Evolutionary conservation across 2,797 vertebrate species (phyloP), one percentile per base, ranked within the genome.

Genomic region (Sarcoramphus papa): DNA sequence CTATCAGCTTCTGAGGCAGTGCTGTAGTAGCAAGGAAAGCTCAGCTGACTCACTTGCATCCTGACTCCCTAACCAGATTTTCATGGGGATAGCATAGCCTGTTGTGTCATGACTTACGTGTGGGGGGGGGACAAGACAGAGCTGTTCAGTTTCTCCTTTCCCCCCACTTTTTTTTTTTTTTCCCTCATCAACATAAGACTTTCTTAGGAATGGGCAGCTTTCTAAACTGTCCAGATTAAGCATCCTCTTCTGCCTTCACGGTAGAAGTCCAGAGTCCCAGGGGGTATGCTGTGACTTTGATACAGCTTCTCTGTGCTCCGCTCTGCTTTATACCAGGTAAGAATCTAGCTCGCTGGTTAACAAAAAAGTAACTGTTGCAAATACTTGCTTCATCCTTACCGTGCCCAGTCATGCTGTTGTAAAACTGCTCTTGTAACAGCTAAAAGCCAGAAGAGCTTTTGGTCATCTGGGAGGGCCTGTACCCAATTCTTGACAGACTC

Each of bases 151-250:
- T 69, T 76, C 41, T 69, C 17, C 25, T 47, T 2, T 7, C 10
- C 16, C 27, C 8, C 12, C 1, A 6, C 13, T 3, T 6, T 22
- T 9, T 27, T 22, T 9, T 27, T 4, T 10, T 41, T 51, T 12
- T 10, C 37, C 37, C 37, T 11, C 12, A 28, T 64, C 1, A 3
- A 17, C 35, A 47, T 31, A 35, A 74, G 53, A 14, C 47, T 75
- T 74, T n/a, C 7, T 48, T 45, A n/a, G n/a, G 35, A 79, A 70
- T 40, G 18, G 35, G 13, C 53, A 62, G 8, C 48, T 90, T 87
- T 90, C 54, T 85, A 40, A 72, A 41, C 12, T 45, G 22, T 62
- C 57, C 47, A 51, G 28, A 25, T 28, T 24, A 65, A 67, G 19
- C 16, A 56, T 45, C 37, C 25, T 62, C 3, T 8, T 67, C 14